phyloP scores from a whole-genome alignment of 2,797 vertebrate species.

The Selene dorsalis region DNA sequence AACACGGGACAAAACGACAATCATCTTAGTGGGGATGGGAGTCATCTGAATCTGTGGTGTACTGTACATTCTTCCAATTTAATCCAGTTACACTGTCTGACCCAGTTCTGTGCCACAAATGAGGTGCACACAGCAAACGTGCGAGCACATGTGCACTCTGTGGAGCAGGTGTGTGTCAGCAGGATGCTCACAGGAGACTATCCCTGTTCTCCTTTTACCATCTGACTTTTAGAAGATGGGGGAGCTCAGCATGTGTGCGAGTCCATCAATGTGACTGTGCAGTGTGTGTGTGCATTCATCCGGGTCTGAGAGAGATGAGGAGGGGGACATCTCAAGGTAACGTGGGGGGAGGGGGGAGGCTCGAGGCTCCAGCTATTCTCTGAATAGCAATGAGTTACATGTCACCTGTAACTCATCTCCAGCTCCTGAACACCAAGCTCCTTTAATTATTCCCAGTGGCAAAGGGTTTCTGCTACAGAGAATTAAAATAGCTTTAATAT shows the following conservation, averaged over 20 bases:
- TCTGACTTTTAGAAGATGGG: slow-evolving; percentile 55
- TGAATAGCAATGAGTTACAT: slow-evolving; percentile 18
- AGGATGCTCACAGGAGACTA: slow-evolving; percentile 56
- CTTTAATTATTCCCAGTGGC: slow-evolving; percentile 18
- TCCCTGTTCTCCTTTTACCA: slow-evolving; percentile 57
- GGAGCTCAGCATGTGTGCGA: slow-evolving; percentile 31
- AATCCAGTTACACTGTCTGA: slow-evolving; percentile 56
- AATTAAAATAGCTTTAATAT: slow-evolving; percentile 2
- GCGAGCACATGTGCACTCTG: slow-evolving; percentile 35
- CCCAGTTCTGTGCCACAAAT: slow-evolving; percentile 69
- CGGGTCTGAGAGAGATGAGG: slow-evolving; percentile 21
- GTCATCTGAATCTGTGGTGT: slow-evolving; percentile 34
- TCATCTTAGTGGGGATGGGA: slow-evolving; percentile 31
- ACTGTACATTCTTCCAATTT: slow-evolving; percentile 44
- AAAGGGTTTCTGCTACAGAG: slow-evolving; percentile 5
- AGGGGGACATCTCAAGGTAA: slow-evolving; percentile 46
- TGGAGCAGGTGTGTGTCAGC: slow-evolving; percentile 71
- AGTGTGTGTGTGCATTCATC: slow-evolving; percentile 36
- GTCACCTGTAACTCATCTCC: slow-evolving; percentile 53
- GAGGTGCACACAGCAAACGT: slow-evolving; percentile 42
- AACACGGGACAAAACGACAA: slow-evolving; percentile 30
- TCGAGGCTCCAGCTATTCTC: slow-evolving; percentile 23
- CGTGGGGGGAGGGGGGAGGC: slow-evolving; percentile 1
- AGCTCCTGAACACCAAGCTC: slow-evolving; percentile 30
- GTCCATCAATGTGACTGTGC: slow-evolving; percentile 4